Conservation (phyloP, 2,797 vertebrate genomes). For the Chelmon rostratus region DNA sequence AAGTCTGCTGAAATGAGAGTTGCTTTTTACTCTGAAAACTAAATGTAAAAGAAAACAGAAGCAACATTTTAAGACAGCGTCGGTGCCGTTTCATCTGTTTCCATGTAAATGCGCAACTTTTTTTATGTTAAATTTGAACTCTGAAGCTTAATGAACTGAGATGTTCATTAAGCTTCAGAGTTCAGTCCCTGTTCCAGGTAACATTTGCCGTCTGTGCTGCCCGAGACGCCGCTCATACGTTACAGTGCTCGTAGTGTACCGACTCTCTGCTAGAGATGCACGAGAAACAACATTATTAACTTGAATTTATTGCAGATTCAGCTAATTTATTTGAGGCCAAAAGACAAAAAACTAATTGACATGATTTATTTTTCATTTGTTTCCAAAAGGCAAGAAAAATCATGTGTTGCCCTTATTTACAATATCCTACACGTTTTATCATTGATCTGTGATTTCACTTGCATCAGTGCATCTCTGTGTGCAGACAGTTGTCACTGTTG, state of each 20-base stretch:
- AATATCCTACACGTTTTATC: constrained; percentile 34
- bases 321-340: neutral
- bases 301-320: neutral
- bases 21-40: too few species aligned
- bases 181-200: constrained; percentile 10
- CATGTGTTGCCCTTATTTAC: constrained; percentile 39
- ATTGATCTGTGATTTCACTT: neutral
- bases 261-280: constrained; percentile 62
- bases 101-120: too few species aligned
- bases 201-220: neutral
- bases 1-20: too few species aligned
- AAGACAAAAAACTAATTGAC: neutral
- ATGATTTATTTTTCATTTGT: neutral
- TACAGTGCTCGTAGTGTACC: constrained; percentile 60
- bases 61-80: too few species aligned
- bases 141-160: too few species aligned
- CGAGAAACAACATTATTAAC: neutral
- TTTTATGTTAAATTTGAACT: neutral
- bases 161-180: neutral
- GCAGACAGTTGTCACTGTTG: constrained; percentile 36
- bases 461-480: constrained; percentile 49
- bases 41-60: too few species aligned
- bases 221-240: constrained; percentile 35
- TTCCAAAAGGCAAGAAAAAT: neutral
- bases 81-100: too few species aligned